A percentile compares a stretch with the other conserved stretches of the same genome.
phyloP scores from a whole-genome alignment of 2,888 invertebrate species.

The Rhamphomyia laevipes region DNA sequence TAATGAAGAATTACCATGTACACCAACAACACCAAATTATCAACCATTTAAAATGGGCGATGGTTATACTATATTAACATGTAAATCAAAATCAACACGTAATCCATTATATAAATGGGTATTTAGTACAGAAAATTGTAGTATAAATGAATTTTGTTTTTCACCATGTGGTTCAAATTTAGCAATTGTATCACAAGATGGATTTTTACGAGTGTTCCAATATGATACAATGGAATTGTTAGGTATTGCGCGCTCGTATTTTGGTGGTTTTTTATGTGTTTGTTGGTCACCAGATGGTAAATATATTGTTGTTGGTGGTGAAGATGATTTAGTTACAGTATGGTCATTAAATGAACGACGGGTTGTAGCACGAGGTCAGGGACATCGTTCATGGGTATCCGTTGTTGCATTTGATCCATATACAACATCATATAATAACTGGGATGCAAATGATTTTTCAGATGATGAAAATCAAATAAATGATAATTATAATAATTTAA shows the following conservation, averaged over 20 bases:
- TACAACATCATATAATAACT: constrained; percentile 59
- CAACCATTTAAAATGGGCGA: constrained; percentile 92
- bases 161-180: constrained; percentile 88
- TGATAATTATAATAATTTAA: constrained; percentile 24
- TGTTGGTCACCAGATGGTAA: constrained; percentile 97
- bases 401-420: constrained; percentile 91
- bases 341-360: constrained; percentile 88
- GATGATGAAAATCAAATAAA: constrained; percentile 44
- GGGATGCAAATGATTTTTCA: constrained; percentile 43
- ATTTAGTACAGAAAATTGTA: constrained; percentile 66
- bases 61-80: constrained; percentile 86
- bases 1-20: constrained; percentile 88
- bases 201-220: constrained; percentile 89
- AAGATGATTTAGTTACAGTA: constrained; percentile 96
- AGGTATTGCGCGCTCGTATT: constrained; percentile 90
- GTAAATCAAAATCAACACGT: constrained; percentile 89
- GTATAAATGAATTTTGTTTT: constrained; percentile 94
- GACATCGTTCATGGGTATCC: constrained; percentile 96
- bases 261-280: constrained; percentile 94
- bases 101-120: constrained; percentile 93
- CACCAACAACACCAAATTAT: constrained; percentile 83
- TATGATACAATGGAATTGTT: constrained; percentile 95
- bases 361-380: constrained; percentile 95
- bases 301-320: constrained; percentile 93
- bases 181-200: constrained; percentile 91